Base-by-base conservation (phyloP, 1,140 invertebrate genomes). In the Calephelis virginiensis region DNA sequence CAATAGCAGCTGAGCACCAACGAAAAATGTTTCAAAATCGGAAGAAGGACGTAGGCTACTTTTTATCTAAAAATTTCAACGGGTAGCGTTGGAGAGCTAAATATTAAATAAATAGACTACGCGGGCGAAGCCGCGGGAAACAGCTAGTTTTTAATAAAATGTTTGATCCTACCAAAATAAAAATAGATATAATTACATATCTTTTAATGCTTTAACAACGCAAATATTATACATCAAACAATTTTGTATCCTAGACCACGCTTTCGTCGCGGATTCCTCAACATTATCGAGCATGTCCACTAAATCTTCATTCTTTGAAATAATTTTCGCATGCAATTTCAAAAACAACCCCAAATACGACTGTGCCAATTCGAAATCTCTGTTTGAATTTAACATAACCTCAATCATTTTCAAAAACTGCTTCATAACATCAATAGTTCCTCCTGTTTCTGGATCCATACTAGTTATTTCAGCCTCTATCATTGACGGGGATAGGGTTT, bases 261-360 rank as follows among this genome's bases (percentile, higher is more conserved):
- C 91, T 68, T 92, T 82, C 7, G 86, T 73, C 69, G 96, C 95
- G 8, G 86, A 80, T 48, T 92, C 88, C 63, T 94, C 92, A 0
- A 98, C 81, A 14, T 91, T 87, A n/a, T 92, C 82, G 46, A 97
- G 78, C 45, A 92, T 90, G 59, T 93, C 78, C 10, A 92, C 83
- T 45, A 98, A 83, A 11, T 92, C 86, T 13, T 91, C 75, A 12
- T 93, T 93, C 61, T 93, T 83, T 0, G 93, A 91, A 47, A 98
- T 92, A 11, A 87, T 80, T 56, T 93, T 92, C 3, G 94, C 94
- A 82, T 99, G 97, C 40, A 94, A 93, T 90, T 98, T 98, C 10
- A 99, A 84, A 92, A 98, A 99, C 13, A 99, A 91, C 61, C 94
- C 95, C n/a, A 99, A 92, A 92, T 98, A 99, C 1, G 97, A 95